Conservation (phyloP, 1,140 invertebrate species). For the Zophobas morio region DNA sequence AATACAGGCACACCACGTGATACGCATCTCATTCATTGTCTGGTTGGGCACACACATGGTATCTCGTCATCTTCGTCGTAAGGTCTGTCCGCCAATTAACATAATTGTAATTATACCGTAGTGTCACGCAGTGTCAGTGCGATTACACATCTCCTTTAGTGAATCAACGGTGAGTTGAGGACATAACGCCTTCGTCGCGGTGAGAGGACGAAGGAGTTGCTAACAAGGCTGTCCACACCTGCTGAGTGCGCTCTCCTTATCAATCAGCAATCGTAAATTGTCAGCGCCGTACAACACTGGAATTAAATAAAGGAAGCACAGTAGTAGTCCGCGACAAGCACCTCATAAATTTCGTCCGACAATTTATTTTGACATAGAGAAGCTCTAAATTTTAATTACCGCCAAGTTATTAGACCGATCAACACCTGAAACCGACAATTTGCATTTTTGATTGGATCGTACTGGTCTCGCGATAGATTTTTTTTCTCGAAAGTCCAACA, state of each 20-base stretch:
- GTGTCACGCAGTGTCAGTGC: slow-evolving; percentile 49
- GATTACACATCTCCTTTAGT: slow-evolving; percentile 51
- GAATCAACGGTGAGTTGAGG: slow-evolving; percentile 46
- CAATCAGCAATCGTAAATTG: slow-evolving; percentile 55
- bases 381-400: slow-evolving; percentile 20
- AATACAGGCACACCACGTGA: slow-evolving; percentile 1
- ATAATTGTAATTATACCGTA: slow-evolving; percentile 53
- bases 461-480: slow-evolving; percentile 8
- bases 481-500: slow-evolving; percentile 6
- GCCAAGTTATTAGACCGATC: slow-evolving; percentile 10
- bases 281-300: slow-evolving; percentile 17
- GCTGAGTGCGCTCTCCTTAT: slow-evolving; percentile 51
- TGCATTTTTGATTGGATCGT: slow-evolving; percentile 42
- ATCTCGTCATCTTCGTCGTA: slow-evolving; percentile 15
- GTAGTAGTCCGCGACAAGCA: background rate
- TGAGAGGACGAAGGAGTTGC: slow-evolving; percentile 39
- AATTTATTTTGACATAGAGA: slow-evolving; percentile 11
- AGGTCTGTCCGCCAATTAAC: slow-evolving; percentile 48
- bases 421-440: slow-evolving; percentile 40
- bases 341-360: slow-evolving; percentile 10
- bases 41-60: slow-evolving; percentile 6
- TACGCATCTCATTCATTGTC: slow-evolving; percentile 15
- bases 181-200: slow-evolving; percentile 4
- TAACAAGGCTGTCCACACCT: slow-evolving; percentile 57
- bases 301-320: slow-evolving; percentile 38